A percentile compares a stretch with the other conserved stretches of the same genome.
These are phyloP conservation scores for Drosophila arawakana DNA, from an alignment of 1,140 invertebrate genomes.

Conservation along the genomic window DNA sequence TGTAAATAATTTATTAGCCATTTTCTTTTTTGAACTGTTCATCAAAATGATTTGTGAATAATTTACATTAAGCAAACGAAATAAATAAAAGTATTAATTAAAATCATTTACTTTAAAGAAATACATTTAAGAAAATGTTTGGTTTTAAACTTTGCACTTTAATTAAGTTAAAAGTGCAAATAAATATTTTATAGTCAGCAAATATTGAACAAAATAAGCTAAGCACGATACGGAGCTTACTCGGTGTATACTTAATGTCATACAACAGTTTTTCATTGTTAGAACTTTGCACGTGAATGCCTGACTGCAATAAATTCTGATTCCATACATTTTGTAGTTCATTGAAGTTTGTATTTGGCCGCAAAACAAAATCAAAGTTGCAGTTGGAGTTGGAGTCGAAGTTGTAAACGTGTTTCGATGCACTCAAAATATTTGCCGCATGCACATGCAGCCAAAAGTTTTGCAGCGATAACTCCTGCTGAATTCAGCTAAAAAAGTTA, in stretches of 20 bases:
- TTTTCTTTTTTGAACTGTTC: slow-evolving; percentile 3
- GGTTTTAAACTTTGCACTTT: too few species aligned
- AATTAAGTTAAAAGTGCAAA: not conserved
- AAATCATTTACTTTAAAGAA: too few species aligned
- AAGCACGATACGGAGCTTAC: not conserved
- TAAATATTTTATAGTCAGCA: not conserved
- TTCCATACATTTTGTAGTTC: slow-evolving; percentile 3
- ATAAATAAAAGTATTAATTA: not conserved
- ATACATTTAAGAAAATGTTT: too few species aligned
- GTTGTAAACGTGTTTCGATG: slow-evolving; percentile 16
- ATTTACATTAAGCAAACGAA: not conserved
- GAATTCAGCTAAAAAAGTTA: not conserved
- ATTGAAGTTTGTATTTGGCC: slow-evolving; percentile 16
- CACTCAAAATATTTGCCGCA: slow-evolving; percentile 26
- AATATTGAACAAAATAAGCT: not conserved
- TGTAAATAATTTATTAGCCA: slow-evolving; percentile 59
- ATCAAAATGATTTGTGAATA: slow-evolving; percentile 5
- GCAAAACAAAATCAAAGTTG: slow-evolving; percentile 1
- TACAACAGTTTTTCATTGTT: not conserved
- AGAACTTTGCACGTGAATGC: slow-evolving; percentile 8
- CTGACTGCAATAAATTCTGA: slow-evolving; percentile 2
- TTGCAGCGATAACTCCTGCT: slow-evolving; percentile 10
- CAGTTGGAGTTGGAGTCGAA: not conserved
- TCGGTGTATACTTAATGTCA: slow-evolving; percentile 4
- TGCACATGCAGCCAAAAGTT: slow-evolving; percentile 19